Evolutionary conservation across 1,140 invertebrate genomes (phyloP), one percentile per base, ranked within the genome.

Genomic region (Hypsibius dujardini): DNA sequence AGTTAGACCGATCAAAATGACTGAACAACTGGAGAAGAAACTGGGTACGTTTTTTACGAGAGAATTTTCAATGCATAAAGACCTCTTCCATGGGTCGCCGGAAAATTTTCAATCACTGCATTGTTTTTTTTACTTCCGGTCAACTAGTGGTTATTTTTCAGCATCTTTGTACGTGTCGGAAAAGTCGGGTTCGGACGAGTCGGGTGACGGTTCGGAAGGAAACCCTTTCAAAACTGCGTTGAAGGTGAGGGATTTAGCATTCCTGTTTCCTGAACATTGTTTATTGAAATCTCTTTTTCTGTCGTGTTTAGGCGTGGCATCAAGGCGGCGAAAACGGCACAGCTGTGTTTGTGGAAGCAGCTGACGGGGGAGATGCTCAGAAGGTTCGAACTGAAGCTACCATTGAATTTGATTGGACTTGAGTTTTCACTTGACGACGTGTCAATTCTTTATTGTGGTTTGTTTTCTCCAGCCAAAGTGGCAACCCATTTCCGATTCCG

Each of bases 181-280:
- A 69, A 90, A 88, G 76, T 80, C 78, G 77, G 91, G 92, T 12
- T 85, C 77, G 75, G 92, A 96, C 80, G 86, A 89, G 73, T 82
- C 79, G 71, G 95, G 94, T 14, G 85, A 93, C 85, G 95, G 95
- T 2, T 84, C 86, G 14, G 84, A 89, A 78, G 79, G 78, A 14
- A 91, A 89, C 47, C 95, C 95, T 0, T 92, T 90, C 74, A 96
- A 97, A 82, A 94, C 90, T 3, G 85, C 97, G 71, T 76, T 95
- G 28, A 85, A 86, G 79, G 76, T 76, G 47, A 40, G n/a, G 71
- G 15, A 28, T 71, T 72, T 7, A 28, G 46, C 2, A 45, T 42
- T 12, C 72, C 7, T 45, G 2, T 28, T n/a, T 72, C 56, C 56
- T 72, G 12, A 3, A n/a, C 60, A 47, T 28, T n/a, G 2, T 47